phyloP scores from a whole-genome alignment of 2,888 invertebrate species.

The Ditula angustiorana region DNA sequence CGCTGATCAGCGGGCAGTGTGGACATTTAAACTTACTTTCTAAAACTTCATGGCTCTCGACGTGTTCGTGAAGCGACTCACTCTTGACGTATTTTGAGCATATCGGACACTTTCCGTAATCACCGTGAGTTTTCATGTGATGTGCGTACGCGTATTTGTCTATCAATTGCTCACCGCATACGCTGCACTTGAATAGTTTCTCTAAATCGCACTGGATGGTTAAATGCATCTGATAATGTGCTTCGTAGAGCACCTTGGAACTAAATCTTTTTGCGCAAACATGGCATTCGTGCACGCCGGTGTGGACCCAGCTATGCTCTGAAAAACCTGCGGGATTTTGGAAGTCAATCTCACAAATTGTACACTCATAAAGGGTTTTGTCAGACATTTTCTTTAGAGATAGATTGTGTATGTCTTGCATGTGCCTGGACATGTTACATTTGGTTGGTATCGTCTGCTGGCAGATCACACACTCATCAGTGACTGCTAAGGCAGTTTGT shows the following conservation, averaged over 20 bases:
- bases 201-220: background rate
- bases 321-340: background rate
- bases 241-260: constrained; percentile 13
- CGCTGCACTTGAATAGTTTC: background rate
- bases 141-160: constrained; percentile 7
- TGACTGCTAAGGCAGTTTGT: constrained; percentile 5
- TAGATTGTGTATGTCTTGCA: constrained; percentile 23
- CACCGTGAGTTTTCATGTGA: constrained; percentile 16
- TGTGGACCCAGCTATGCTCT: constrained; percentile 9
- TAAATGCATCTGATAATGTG: constrained; percentile 15
- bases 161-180: constrained; percentile 6
- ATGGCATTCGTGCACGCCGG: constrained; percentile 21
- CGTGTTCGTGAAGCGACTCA: background rate
- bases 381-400: constrained; percentile 5
- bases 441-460: background rate
- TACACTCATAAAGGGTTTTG: constrained; percentile 4
- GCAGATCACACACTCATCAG: constrained; percentile 8
- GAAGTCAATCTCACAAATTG: constrained; percentile 18
- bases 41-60: background rate
- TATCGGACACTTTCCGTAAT: constrained; percentile 5
- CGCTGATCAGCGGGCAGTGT: constrained; percentile 24
- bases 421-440: constrained; percentile 33
- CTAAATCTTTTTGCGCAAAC: constrained; percentile 20
- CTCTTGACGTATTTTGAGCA: constrained; percentile 7
- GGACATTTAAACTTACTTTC: constrained; percentile 12